Conservation (phyloP, 2,888 invertebrate genomes). For the Molanna angustata region DNA sequence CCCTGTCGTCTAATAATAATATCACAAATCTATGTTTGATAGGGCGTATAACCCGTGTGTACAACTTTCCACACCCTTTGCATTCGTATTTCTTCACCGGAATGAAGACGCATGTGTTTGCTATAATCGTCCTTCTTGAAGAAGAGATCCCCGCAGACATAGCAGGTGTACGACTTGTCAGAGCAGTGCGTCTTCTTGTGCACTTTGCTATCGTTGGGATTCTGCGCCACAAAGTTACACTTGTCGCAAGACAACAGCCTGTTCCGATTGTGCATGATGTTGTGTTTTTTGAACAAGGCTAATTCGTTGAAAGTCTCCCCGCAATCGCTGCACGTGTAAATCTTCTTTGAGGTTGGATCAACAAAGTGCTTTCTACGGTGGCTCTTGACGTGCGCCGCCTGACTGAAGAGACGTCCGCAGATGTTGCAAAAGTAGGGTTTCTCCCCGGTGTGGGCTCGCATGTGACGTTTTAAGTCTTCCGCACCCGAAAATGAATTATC, state of each 20-base stretch:
- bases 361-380: conserved; percentile 5
- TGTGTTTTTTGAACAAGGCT: neutral
- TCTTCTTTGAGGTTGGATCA: neutral
- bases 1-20: no score
- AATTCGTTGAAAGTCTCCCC: neutral
- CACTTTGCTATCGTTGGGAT: neutral
- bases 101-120: neutral
- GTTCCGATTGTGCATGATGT: no score
- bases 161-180: neutral
- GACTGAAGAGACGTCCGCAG: conserved; percentile 1
- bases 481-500: conserved; percentile 1
- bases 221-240: neutral
- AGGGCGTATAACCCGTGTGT: no score
- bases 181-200: neutral
- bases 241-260: no score
- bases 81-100: neutral
- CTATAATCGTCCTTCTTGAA: neutral
- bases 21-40: no score
- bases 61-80: no score
- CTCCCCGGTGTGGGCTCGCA: conserved; percentile 3
- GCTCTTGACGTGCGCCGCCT: conserved; percentile 4
- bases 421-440: conserved; percentile 6
- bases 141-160: neutral
- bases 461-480: conserved; percentile 4
- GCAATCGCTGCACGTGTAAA: conserved; percentile 1